phyloP scores from a whole-genome alignment of 1,140 invertebrate species.

The Pseudobourletiella spinata region DNA sequence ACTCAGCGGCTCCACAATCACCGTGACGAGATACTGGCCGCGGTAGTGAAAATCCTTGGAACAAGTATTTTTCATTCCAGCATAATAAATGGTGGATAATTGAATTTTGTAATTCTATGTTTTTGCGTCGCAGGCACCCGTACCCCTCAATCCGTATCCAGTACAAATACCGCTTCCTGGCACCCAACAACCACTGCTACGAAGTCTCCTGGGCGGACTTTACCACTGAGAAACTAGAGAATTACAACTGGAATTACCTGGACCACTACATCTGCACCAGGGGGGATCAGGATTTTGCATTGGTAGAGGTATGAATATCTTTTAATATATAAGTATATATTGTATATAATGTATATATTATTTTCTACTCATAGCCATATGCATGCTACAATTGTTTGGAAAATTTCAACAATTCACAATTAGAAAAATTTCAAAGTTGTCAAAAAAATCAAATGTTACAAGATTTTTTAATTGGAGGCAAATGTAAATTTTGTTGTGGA shows the following conservation, averaged over 20 bases:
- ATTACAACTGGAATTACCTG: slow-evolving; percentile 96
- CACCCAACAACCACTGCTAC: slow-evolving; percentile 77
- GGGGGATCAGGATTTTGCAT: slow-evolving; percentile 77
- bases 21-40: slow-evolving; percentile 83
- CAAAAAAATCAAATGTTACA: no score
- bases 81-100: background rate
- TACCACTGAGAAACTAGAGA: slow-evolving; percentile 86
- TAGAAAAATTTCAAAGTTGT: slow-evolving; percentile 20
- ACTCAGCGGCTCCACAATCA: slow-evolving; percentile 71
- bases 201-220: slow-evolving; percentile 92
- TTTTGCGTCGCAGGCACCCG: slow-evolving; percentile 60
- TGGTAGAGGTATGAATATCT: slow-evolving; percentile 63
- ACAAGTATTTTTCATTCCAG: slow-evolving; percentile 53
- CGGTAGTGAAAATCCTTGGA: no score
- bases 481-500: no score
- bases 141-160: slow-evolving; percentile 83
- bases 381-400: no score
- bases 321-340: background rate
- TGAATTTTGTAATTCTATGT: background rate
- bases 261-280: slow-evolving; percentile 81
- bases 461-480: no score
- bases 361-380: no score
- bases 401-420: slow-evolving; percentile 10
- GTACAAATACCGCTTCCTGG: slow-evolving; percentile 84
- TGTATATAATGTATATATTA: background rate